Evolutionary conservation across 2,113 vertebrate species (phyloP).

Genomic region (Leptobrachium leishanense): DNA sequence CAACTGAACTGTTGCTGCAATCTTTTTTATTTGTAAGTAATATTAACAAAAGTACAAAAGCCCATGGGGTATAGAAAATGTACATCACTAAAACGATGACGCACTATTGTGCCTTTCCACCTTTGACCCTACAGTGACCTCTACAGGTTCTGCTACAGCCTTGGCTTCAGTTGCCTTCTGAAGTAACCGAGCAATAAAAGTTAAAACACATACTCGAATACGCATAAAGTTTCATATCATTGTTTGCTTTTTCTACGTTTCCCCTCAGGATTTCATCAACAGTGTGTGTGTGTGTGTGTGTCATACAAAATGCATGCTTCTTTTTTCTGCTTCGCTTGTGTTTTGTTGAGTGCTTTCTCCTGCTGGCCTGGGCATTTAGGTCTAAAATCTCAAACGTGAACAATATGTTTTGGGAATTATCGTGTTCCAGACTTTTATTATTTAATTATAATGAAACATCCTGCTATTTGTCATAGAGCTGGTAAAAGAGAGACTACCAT

Average conservation of each 20-base stretch:
- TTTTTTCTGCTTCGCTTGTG: slow-evolving; percentile 50
- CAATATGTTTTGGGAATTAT: slow-evolving; percentile 35
- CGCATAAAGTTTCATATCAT: slow-evolving; percentile 49
- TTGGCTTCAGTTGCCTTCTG: slow-evolving; percentile 31
- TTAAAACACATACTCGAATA: slow-evolving; percentile 27
- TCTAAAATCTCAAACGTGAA: slow-evolving; percentile 24
- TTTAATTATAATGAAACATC: slow-evolving; percentile 40
- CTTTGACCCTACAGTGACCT: not conserved
- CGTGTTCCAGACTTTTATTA: slow-evolving; percentile 30
- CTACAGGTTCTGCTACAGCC: slow-evolving; percentile 17
- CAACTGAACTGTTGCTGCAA: slow-evolving; percentile 21
- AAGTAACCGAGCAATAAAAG: slow-evolving; percentile 39
- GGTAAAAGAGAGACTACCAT: slow-evolving; percentile 31
- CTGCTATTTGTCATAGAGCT: slow-evolving; percentile 35
- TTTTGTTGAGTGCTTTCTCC: slow-evolving; percentile 9
- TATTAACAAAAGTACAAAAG: slow-evolving; percentile 8
- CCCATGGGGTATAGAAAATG: slow-evolving; percentile 13
- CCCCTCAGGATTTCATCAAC: slow-evolving; percentile 17
- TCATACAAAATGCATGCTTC: slow-evolving; percentile 43
- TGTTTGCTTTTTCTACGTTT: slow-evolving; percentile 55
- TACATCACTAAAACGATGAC: slow-evolving; percentile 21
- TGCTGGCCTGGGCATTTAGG: slow-evolving; percentile 21
- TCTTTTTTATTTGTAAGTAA: slow-evolving; percentile 23
- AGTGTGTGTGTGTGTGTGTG: slow-evolving; percentile 7
- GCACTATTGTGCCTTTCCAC: not conserved